These are phyloP conservation scores for Drosophila sp. DNA, from an alignment of 1,140 invertebrate genomes.

Conservation along the genomic window DNA sequence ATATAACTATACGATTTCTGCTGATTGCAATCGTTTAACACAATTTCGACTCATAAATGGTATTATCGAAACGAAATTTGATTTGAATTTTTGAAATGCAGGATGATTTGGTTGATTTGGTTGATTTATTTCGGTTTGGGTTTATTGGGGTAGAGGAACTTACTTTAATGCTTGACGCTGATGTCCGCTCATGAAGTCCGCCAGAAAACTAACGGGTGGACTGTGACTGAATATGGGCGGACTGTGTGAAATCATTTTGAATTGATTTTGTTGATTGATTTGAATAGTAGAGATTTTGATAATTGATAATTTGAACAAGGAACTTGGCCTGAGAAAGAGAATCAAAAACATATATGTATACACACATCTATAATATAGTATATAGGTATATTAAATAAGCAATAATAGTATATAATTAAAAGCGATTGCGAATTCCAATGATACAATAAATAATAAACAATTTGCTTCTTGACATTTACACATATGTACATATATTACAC, in stretches of 20 bases:
- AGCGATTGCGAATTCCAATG: not conserved
- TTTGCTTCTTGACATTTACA: not conserved
- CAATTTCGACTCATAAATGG: conserved; percentile 42
- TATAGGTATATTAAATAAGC: not conserved
- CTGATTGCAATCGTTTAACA: conserved; percentile 39
- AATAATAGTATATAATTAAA: not conserved
- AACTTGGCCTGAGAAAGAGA: conserved; percentile 21
- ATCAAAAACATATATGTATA: not conserved
- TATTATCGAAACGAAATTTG: conserved; percentile 39
- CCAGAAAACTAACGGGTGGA: conserved; percentile 86
- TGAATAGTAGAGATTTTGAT: conserved; percentile 18
- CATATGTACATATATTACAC: not conserved
- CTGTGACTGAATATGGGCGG: conserved; percentile 88
- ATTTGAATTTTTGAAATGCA: conserved; percentile 21
- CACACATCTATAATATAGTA: not conserved
- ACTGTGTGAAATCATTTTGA: conserved; percentile 86
- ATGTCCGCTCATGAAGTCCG: conserved; percentile 84
- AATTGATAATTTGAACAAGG: conserved; percentile 5
- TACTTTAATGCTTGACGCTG: conserved; percentile 77
- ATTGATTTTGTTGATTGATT: conserved; percentile 44
- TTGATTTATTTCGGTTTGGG: not conserved
- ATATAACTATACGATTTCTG: not conserved
- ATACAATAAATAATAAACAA: conserved; percentile 6
- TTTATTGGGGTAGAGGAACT: conserved; percentile 37
- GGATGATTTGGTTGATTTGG: conserved; percentile 14